Evolutionary conservation across 1,140 invertebrate species (phyloP), one percentile per base, ranked within the genome.

Genomic region (Delia radicum): DNA sequence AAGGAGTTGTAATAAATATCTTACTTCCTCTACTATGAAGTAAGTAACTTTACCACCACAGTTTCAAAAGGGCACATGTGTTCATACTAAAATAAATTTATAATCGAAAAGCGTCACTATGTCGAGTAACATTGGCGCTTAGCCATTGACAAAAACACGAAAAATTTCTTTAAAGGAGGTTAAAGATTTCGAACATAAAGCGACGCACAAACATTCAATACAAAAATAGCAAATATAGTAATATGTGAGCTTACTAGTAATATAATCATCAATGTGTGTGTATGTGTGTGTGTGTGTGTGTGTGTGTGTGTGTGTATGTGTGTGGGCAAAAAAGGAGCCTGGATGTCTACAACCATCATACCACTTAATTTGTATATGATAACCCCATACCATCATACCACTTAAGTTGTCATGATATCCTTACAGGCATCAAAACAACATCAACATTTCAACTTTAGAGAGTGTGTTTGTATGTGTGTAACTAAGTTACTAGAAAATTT

Each of bases 41-140:
- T n/a, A n/a, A n/a, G n/a, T n/a, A n/a, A n/a, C n/a, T n/a, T n/a
- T n/a, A n/a, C n/a, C n/a, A n/a, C n/a, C n/a, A n/a, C n/a, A n/a
- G n/a, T n/a, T n/a, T n/a, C n/a, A n/a, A n/a, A n/a, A 48, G 6
- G 48, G 48, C 48, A 55, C 48, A 55, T 55, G 48, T 24, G 18
- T 55, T 55, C 18, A 55, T 55, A 55, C 48, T 55, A 69, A 69
- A 69, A 31, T 37, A 69, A 69, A 69, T 69, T 69, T 69, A 69
- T 69, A 69, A 69, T 69, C 29, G 18, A 69, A 69, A 69, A 69
- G 65, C 65, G 65, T 69, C 65, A 69, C 21, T n/a, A 69, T 69
- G 65, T 31, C 65, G 65, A 31, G 65, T 69, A 69, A 33, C 18
- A 69, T 12, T 69, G 65, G 65, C 65, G 65, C 65, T 69, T 21